Percentiles rank a stretch among this genome's conserved stretches.
These are phyloP conservation scores for Mesoclemmys tuberculata DNA, from an alignment of 2,113 vertebrate species.

Conservation along the genomic window DNA sequence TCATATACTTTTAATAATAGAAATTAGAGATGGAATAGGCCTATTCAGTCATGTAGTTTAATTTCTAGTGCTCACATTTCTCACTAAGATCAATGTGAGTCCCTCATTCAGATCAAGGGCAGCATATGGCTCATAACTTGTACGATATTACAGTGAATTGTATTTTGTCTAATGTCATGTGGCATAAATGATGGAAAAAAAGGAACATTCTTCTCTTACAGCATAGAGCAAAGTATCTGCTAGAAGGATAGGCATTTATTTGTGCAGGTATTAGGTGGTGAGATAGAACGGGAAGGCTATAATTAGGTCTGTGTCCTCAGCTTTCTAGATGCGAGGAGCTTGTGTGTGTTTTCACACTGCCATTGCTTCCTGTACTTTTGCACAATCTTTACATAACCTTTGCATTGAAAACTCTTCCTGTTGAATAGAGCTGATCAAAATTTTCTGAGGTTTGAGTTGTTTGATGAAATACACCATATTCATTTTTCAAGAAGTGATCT, in stretches of 20 bases:
- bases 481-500: not conserved
- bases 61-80: constrained; percentile 57
- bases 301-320: not conserved
- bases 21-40: constrained; percentile 76
- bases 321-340: not conserved
- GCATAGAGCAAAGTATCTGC: not conserved
- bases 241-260: not conserved
- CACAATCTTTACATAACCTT: not conserved
- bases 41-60: constrained; percentile 67
- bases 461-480: not conserved
- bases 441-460: not conserved
- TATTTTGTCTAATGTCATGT: not conserved
- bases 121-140: constrained; percentile 32
- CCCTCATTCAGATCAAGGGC: constrained; percentile 55
- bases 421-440: not conserved
- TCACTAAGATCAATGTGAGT: constrained; percentile 40
- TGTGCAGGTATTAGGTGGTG: not conserved
- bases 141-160: constrained; percentile 3
- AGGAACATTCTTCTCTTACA: not conserved
- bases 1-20: constrained; percentile 74
- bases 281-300: not conserved
- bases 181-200: constrained; percentile 19
- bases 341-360: not conserved
- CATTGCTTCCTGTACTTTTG: not conserved
- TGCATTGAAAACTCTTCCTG: not conserved